Evolutionary conservation across 2,797 vertebrate species (phyloP).

Genomic region (Eptatretus atami): DNA sequence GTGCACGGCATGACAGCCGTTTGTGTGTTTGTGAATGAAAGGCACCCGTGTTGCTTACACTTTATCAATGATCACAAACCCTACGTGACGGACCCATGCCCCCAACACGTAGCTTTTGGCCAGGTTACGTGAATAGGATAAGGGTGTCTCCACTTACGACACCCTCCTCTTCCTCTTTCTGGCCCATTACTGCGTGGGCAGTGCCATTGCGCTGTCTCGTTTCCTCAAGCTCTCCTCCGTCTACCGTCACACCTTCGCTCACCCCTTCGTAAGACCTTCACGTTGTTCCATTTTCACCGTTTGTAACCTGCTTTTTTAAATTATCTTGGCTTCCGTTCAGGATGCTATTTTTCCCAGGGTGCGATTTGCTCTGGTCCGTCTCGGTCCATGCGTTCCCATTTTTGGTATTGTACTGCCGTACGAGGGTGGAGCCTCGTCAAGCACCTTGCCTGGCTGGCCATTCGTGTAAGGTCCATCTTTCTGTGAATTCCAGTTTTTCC

Average conservation of each 20-base stretch:
- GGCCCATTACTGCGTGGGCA: conserved; percentile 49
- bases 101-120: conserved; percentile 39
- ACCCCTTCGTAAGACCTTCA: conserved; percentile 40
- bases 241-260: conserved; percentile 63
- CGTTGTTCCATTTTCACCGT: too few relatives aligned
- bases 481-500: too few relatives aligned
- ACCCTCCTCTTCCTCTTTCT: conserved; percentile 65
- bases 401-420: conserved; percentile 51
- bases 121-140: conserved; percentile 80
- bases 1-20: too few relatives aligned
- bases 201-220: conserved; percentile 47
- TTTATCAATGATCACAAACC: background rate
- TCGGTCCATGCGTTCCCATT: conserved; percentile 67
- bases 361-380: conserved; percentile 66
- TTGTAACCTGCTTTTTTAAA: background rate
- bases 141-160: conserved; percentile 82
- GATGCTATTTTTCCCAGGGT: conserved; percentile 20
- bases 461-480: conserved; percentile 25
- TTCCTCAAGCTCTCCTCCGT: conserved; percentile 45
- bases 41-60: too few relatives aligned
- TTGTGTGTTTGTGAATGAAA: too few relatives aligned
- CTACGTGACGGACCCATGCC: conserved; percentile 5
- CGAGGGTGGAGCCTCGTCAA: conserved; percentile 36
- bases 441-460: conserved; percentile 62
- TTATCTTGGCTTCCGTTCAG: background rate